These are phyloP conservation scores for Orthosia gothica DNA, from an alignment of 2,888 invertebrate genomes.

Conservation along the genomic window DNA sequence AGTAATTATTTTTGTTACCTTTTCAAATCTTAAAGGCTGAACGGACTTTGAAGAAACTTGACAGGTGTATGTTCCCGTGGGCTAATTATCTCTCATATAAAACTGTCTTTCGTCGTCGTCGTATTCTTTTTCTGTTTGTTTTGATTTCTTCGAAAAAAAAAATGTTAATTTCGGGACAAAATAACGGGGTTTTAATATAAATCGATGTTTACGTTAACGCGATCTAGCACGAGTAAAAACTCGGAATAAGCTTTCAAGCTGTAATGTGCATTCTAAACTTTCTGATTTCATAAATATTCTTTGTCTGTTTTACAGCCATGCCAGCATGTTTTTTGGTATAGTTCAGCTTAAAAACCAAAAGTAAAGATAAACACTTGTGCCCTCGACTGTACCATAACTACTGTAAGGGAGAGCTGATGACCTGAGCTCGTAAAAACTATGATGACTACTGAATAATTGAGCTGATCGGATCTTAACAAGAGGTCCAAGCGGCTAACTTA, in stretches of 20 bases:
- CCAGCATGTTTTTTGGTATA: too few species aligned
- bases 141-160: too few species aligned
- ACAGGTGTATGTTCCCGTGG: too few species aligned
- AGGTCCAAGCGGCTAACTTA: conserved; percentile 17
- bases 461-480: conserved; percentile 5
- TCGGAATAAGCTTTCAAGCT: neutral
- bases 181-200: neutral
- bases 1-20: too few species aligned
- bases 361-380: neutral
- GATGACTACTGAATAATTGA: conserved; percentile 64
- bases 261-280: neutral
- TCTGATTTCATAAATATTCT: neutral
- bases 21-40: too few species aligned
- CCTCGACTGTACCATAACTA: conserved; percentile 1
- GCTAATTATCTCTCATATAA: too few species aligned
- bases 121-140: too few species aligned
- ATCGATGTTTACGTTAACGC: too few species aligned
- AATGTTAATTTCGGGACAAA: neutral
- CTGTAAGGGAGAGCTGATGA: conserved; percentile 31
- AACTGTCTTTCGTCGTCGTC: too few species aligned
- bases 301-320: too few species aligned
- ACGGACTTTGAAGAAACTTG: too few species aligned
- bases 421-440: conserved; percentile 51
- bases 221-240: too few species aligned
- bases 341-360: neutral